Conservation (phyloP, 1,140 invertebrate species). For the Mactra quadrangularis region DNA sequence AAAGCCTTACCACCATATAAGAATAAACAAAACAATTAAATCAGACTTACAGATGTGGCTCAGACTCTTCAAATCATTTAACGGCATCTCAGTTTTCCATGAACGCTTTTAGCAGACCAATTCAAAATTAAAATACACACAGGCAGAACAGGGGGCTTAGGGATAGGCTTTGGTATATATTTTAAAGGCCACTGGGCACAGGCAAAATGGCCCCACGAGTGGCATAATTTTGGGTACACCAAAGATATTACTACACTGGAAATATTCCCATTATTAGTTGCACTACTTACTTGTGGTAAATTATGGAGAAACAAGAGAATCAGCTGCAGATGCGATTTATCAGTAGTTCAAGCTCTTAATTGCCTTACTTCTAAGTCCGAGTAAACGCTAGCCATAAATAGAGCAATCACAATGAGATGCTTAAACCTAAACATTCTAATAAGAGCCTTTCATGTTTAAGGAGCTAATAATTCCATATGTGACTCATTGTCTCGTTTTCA, state of each 20-base stretch:
- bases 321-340: constrained; percentile 39
- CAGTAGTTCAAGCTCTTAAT: constrained; percentile 52
- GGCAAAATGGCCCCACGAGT: constrained; percentile 36
- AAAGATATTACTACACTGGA: constrained; percentile 62
- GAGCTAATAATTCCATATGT: constrained; percentile 31
- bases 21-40: constrained; percentile 38
- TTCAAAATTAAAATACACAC: constrained; percentile 30
- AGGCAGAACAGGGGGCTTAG: constrained; percentile 43
- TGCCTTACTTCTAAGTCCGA: constrained; percentile 43
- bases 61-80: constrained; percentile 48
- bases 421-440: constrained; percentile 60
- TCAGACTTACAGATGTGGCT: constrained; percentile 55
- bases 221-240: constrained; percentile 28
- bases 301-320: constrained; percentile 53
- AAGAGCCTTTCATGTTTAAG: constrained; percentile 47
- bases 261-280: constrained; percentile 58
- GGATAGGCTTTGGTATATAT: constrained; percentile 49
- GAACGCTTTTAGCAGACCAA: constrained; percentile 36
- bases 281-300: constrained; percentile 35
- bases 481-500: constrained; percentile 64
- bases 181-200: constrained; percentile 47
- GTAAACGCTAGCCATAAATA: constrained; percentile 36
- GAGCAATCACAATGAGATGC: constrained; percentile 16
- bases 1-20: constrained; percentile 56
- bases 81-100: constrained; percentile 51